Evolutionary conservation across 2,113 vertebrate genomes (phyloP), one percentile per base, ranked within the genome.

Genomic region (Henicopernis longicauda): DNA sequence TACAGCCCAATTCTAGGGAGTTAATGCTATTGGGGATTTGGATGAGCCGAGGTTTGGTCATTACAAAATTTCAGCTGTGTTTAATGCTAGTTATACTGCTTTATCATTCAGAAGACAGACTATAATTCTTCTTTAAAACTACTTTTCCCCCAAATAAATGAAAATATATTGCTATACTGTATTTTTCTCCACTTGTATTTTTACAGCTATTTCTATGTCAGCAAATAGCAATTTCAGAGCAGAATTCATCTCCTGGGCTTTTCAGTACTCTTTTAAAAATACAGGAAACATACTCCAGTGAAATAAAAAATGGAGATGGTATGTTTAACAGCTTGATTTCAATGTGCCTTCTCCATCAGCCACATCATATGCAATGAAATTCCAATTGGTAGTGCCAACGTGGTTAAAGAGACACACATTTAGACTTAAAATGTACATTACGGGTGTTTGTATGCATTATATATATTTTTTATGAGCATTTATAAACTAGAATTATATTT

Each of bases 241-340:
- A 88, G 93, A 96, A 94, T 93, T 95, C 82, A 94, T 94, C 95
- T 96, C 94, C 29, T 89, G 94, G 94, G 94, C 80, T 96, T 96
- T 94, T 89, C 82, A 95, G 69, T 72, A 69, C 82, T 94, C 88
- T 95, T 96, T 95, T 86, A 95, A 93, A 93, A 95, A 91, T 81
- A 94, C 72, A 93, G 90, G 72, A 92, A 97, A 94, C 85, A 93
- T 57, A 84, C 85, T 90, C 72, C 6, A 93, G 89, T 86, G 90
- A 96, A 97, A 96, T 94, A 93, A 93, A 96, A 95, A 92, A 65
- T 16, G 19, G 79, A 94, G 93, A 95, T 86, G 71, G 87, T 86
- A 72, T 92, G 61, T 87, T 95, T 95, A 97, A 97, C 86, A 90
- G 97, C 93, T 97, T 91, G 88, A 94, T 92, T 97, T 90, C 93